A percentile compares a stretch with the other conserved stretches of the same genome.
These are phyloP conservation scores for Agonopterix heracliana DNA, from an alignment of 2,888 invertebrate genomes.

Conservation along the genomic window DNA sequence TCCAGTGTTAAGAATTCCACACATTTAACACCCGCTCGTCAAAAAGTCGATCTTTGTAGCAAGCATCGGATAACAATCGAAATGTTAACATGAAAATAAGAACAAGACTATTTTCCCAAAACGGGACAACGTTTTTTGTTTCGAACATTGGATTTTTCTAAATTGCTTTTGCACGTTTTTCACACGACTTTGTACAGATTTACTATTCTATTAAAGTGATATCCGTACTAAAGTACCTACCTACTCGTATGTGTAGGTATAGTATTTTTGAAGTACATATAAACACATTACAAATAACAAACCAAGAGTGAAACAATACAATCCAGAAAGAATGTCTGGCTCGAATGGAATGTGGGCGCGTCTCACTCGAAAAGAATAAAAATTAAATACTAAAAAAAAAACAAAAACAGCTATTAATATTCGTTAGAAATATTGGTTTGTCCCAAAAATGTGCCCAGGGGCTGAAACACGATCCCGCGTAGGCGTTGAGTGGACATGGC, in stretches of 20 bases:
- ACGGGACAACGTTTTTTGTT: conserved; percentile 12
- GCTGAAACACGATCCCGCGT: conserved; percentile 65
- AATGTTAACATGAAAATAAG: conserved; percentile 50
- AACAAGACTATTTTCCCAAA: conserved; percentile 21
- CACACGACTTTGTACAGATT: neutral
- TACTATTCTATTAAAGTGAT: neutral
- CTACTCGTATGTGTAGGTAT: neutral
- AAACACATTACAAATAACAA: no score
- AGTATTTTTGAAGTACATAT: no score
- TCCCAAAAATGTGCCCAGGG: conserved; percentile 72
- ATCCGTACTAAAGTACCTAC: neutral
- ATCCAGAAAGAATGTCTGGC: conserved; percentile 38
- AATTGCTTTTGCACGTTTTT: neutral
- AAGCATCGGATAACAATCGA: conserved; percentile 61
- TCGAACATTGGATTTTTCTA: neutral
- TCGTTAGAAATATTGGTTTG: conserved; percentile 75
- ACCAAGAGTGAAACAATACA: neutral
- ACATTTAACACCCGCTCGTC: conserved; percentile 44
- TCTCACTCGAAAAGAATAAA: conserved; percentile 38
- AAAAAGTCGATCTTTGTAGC: conserved; percentile 37
- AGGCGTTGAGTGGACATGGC: conserved; percentile 63
- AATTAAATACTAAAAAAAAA: conserved; percentile 53
- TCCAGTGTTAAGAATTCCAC: conserved; percentile 34
- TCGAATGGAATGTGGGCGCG: conserved; percentile 52
- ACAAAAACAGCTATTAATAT: conserved; percentile 71